phyloP scores from a whole-genome alignment of 2,797 vertebrate species.

The Rhadinocentrus ornatus region DNA sequence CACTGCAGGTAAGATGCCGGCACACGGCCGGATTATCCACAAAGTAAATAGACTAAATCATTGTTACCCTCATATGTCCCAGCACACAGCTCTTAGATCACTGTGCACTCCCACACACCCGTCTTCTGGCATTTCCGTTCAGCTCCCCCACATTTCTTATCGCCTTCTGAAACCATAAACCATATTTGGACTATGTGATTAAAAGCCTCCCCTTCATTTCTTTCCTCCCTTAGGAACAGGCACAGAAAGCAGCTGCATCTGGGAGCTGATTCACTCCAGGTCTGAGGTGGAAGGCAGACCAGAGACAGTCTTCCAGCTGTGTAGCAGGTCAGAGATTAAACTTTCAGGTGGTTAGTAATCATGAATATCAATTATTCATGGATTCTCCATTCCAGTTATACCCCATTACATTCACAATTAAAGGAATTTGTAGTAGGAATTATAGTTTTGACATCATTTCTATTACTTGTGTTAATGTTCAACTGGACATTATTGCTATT shows the following conservation, averaged over 20 bases:
- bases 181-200: slow-evolving; percentile 63
- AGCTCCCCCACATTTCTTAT: slow-evolving; percentile 30
- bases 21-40: slow-evolving; percentile 19
- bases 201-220: slow-evolving; percentile 56
- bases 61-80: slow-evolving; percentile 27
- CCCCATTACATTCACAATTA: neutral
- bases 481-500: neutral
- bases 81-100: slow-evolving; percentile 32
- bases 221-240: slow-evolving; percentile 73
- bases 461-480: neutral
- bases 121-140: slow-evolving; percentile 34
- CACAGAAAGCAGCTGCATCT: slow-evolving; percentile 91
- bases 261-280: slow-evolving; percentile 96
- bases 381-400: neutral
- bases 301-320: slow-evolving; percentile 94
- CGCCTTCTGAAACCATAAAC: slow-evolving; percentile 59
- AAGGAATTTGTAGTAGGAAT: neutral
- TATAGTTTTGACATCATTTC: neutral
- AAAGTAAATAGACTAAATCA: slow-evolving; percentile 57
- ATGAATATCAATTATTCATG: neutral
- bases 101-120: slow-evolving; percentile 16
- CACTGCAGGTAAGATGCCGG: slow-evolving; percentile 87
- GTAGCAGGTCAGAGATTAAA: slow-evolving; percentile 89
- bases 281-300: slow-evolving; percentile 95
- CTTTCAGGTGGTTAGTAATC: slow-evolving; percentile 3